These are phyloP conservation scores for Sebastes reedi DNA, from an alignment of 2,797 vertebrate species.

Conservation along the genomic window DNA sequence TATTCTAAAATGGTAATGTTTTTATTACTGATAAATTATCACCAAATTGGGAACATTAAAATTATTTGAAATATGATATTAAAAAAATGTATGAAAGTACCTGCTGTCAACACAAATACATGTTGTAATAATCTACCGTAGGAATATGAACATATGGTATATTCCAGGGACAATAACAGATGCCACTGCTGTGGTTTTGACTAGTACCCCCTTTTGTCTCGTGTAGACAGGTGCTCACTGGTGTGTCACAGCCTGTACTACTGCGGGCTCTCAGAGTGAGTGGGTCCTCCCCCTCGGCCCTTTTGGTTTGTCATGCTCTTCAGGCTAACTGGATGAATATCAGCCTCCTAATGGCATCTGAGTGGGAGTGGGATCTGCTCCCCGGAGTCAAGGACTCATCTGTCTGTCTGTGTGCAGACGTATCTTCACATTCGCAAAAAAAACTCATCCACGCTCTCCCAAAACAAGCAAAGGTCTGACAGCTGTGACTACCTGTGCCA, in stretches of 20 bases:
- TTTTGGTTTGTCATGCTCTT: slow-evolving; percentile 54
- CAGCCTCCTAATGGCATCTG: slow-evolving; percentile 55
- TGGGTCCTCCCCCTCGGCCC: slow-evolving; percentile 22
- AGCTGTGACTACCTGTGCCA: slow-evolving; percentile 23
- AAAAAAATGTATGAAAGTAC: not conserved
- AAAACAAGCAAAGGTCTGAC: slow-evolving; percentile 42
- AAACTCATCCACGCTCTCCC: slow-evolving; percentile 9
- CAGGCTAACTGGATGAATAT: slow-evolving; percentile 62
- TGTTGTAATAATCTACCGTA: not conserved
- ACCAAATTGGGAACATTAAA: not conserved
- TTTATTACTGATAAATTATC: not conserved
- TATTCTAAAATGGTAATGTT: not conserved
- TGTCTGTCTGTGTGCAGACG: slow-evolving; percentile 36
- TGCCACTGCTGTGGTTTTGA: slow-evolving; percentile 5
- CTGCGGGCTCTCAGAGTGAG: slow-evolving; percentile 16
- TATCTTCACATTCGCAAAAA: slow-evolving; percentile 28
- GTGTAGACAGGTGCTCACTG: slow-evolving; percentile 50
- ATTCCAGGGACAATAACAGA: slow-evolving; percentile 31
- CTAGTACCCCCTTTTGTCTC: slow-evolving; percentile 9
- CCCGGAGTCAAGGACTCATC: slow-evolving; percentile 26
- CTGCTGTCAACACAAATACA: not conserved
- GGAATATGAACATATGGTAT: slow-evolving; percentile 2
- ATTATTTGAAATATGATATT: not conserved
- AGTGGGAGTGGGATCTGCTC: slow-evolving; percentile 41
- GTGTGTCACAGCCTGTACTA: slow-evolving; percentile 31